These are phyloP conservation scores for Rhadina sibilatrix DNA, from an alignment of 2,113 vertebrate species.

Conservation along the genomic window DNA sequence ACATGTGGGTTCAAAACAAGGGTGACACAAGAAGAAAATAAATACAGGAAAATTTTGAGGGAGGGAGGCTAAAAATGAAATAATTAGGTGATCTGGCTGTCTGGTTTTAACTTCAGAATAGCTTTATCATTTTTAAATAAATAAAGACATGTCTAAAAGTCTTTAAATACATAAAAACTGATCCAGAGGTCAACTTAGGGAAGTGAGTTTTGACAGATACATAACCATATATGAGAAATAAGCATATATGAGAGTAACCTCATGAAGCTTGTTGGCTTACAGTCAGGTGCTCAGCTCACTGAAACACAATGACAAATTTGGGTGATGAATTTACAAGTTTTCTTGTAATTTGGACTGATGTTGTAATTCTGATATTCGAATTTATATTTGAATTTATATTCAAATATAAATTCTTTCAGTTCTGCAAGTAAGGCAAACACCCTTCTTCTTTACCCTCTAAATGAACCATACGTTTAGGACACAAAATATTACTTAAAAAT, in stretches of 20 bases:
- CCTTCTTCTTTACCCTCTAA: neutral
- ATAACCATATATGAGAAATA: neutral
- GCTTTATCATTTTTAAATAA: neutral
- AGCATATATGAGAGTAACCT: neutral
- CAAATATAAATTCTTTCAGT: neutral
- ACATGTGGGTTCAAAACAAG: neutral
- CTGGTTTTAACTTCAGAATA: neutral
- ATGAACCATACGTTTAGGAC: neutral
- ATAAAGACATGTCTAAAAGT: neutral
- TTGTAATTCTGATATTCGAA: neutral
- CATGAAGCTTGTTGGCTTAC: neutral
- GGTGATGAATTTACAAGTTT: neutral
- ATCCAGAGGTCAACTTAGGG: neutral
- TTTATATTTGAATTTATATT: too few species aligned
- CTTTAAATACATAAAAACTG: neutral
- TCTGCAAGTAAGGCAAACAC: neutral
- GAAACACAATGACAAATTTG: neutral
- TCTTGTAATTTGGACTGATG: neutral
- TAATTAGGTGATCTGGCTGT: neutral
- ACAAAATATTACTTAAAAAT: neutral
- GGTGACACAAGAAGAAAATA: neutral
- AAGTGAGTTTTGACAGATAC: constrained; percentile 3
- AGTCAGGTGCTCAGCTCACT: neutral
- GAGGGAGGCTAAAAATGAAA: neutral
- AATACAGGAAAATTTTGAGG: neutral